Base-by-base conservation (phyloP, 1,140 invertebrate species). In the Dendrolimus punctatus region DNA sequence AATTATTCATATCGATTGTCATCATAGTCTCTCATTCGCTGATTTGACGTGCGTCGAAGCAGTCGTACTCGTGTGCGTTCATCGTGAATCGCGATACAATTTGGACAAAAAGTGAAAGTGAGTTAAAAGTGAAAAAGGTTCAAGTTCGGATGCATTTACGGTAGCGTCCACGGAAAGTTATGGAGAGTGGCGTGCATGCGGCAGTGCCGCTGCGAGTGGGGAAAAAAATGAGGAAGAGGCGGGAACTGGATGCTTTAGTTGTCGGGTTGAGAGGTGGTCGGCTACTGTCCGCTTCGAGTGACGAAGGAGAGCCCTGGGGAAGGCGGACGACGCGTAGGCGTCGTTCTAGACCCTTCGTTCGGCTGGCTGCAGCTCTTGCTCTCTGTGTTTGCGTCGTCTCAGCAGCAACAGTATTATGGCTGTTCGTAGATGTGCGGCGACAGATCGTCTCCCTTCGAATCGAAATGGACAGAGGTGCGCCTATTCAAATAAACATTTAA, bases 381-480 rank as follows among this genome's bases (percentile, higher is more conserved):
- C 84, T 91, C 38, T 90, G 91, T 60, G 88, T 90, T 4, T 91
- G 90, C 58, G 87, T 92, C n/a, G 87, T 92, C 4, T 89, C 90
- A 39, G 91, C 91, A 6, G 89, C 90, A 10, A 90, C 91, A 42
- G 89, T 92, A 41, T 87, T 92, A 54, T 93, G 91, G 91, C 85
- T 92, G 4, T 92, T 92, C 69, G 90, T 92, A 40, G 91, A 93
- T 65, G 90, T 92, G 39, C 87, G 91, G 62, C 87, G 92, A 57
- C 91, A 92, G 74, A 89, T 92, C 50, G 89, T 90, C 6, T 90
- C 89, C 6, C 85, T 93, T 5, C 87, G 91, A 58, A 88, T 84
- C 44, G 90, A 92, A 71, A 88, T 93, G 71, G 91, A 93, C 70
- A 89, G 91, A 92, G 91, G 92, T 92, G 67, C 44, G 80, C 53